Percentiles rank a stretch among this genome's conserved stretches.
Evolutionary conservation across 2,888 invertebrate genomes (phyloP).

Genomic region (Lithophane socia): DNA sequence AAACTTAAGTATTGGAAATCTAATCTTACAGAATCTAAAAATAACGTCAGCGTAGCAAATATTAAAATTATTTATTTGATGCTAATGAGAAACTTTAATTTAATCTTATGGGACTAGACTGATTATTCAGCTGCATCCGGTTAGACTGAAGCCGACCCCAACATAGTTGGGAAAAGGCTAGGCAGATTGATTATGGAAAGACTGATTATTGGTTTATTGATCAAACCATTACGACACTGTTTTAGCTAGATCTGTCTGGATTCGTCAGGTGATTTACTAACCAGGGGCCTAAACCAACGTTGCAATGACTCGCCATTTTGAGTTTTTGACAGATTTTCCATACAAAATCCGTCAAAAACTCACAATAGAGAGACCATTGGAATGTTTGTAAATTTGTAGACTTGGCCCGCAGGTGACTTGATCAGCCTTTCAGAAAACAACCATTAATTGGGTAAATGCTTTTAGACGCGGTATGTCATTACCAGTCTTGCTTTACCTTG

Average conservation of each 20-base stretch:
- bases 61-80: too few relatives aligned
- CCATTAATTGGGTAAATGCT: constrained; percentile 7
- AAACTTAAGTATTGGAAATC: not conserved
- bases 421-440: not conserved
- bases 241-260: not conserved
- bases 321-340: too few relatives aligned
- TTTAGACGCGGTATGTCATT: constrained; percentile 1
- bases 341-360: too few relatives aligned
- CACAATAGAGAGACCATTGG: too few relatives aligned
- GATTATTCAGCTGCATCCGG: not conserved
- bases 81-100: not conserved
- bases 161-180: too few relatives aligned
- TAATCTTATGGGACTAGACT: too few relatives aligned
- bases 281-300: too few relatives aligned
- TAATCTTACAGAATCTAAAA: not conserved
- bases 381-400: too few relatives aligned
- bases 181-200: too few relatives aligned
- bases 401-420: not conserved
- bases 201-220: not conserved
- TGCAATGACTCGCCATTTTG: too few relatives aligned
- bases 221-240: not conserved
- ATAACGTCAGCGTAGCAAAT: not conserved
- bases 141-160: too few relatives aligned
- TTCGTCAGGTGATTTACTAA: not conserved
- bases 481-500: not conserved